Evolutionary conservation across 2,888 invertebrate species (phyloP).

Genomic region (Sarcophaga carnaria): DNA sequence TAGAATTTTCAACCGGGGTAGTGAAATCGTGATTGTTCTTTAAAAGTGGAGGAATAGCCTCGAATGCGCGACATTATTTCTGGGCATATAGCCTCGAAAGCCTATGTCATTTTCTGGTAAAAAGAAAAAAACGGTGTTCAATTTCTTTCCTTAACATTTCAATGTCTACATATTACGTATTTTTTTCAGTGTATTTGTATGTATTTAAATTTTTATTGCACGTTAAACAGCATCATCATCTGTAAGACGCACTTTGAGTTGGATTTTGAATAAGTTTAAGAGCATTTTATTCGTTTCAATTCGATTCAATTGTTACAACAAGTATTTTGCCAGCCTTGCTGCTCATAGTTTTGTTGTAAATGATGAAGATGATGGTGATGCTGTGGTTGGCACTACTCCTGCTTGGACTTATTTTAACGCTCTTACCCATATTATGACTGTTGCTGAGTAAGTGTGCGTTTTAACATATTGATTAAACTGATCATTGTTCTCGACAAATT

Average conservation of each 20-base stretch:
- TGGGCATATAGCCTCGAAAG: too few species aligned
- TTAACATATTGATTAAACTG: constrained; percentile 79
- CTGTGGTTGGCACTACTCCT: not conserved
- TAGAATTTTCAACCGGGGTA: too few species aligned
- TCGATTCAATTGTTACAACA: constrained; percentile 39
- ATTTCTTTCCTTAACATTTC: too few species aligned
- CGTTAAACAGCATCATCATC: constrained; percentile 48
- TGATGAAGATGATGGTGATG: too few species aligned
- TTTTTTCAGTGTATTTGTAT: constrained; percentile 24
- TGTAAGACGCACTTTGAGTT: constrained; percentile 42
- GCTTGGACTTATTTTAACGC: constrained; percentile 26
- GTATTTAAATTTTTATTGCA: constrained; percentile 16
- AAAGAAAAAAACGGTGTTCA: too few species aligned
- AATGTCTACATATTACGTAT: not conserved
- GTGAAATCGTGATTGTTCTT: too few species aligned
- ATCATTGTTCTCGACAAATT: constrained; percentile 80
- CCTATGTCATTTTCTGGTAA: too few species aligned
- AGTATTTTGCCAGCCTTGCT: constrained; percentile 10
- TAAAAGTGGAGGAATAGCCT: too few species aligned
- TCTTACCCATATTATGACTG: constrained; percentile 5
- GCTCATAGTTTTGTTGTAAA: not conserved
- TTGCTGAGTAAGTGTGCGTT: constrained; percentile 58
- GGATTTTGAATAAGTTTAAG: constrained; percentile 15
- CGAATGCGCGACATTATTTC: too few species aligned
- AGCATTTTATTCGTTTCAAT: not conserved